A percentile compares a stretch with the other conserved stretches of the same genome.
These are phyloP conservation scores for Eilema caniola DNA, from an alignment of 2,888 invertebrate genomes.

Conservation along the genomic window DNA sequence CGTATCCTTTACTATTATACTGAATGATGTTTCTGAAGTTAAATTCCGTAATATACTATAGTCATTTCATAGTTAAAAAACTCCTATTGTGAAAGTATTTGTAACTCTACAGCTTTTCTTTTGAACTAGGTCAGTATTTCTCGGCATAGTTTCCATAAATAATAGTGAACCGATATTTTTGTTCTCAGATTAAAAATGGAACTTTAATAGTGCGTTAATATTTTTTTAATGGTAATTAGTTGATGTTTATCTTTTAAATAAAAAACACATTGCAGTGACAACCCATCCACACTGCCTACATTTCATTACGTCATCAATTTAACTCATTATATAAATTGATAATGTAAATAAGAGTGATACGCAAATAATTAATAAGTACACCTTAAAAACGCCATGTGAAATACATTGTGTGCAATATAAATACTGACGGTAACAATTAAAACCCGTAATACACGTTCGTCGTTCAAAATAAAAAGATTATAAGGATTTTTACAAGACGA, in stretches of 20 bases:
- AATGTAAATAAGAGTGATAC: slow-evolving; percentile 24
- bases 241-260: neutral
- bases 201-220: neutral
- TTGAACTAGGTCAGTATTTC: neutral
- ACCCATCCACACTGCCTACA: neutral
- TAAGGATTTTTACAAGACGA: neutral
- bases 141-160: neutral
- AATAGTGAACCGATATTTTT: neutral
- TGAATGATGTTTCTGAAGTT: neutral
- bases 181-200: neutral
- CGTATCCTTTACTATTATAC: neutral
- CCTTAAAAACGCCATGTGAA: slow-evolving; percentile 36
- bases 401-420: slow-evolving; percentile 30
- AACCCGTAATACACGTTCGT: neutral
- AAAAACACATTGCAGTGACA: neutral
- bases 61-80: neutral
- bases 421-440: slow-evolving; percentile 8
- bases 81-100: slow-evolving; percentile 1
- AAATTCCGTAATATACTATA: neutral
- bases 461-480: neutral
- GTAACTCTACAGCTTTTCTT: neutral
- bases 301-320: slow-evolving; percentile 21
- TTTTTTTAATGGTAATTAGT: neutral
- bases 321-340: slow-evolving; percentile 27
- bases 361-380: slow-evolving; percentile 38